Evolutionary conservation across 2,113 vertebrate species (phyloP).

Genomic region (Recurvirostra avosetta): DNA sequence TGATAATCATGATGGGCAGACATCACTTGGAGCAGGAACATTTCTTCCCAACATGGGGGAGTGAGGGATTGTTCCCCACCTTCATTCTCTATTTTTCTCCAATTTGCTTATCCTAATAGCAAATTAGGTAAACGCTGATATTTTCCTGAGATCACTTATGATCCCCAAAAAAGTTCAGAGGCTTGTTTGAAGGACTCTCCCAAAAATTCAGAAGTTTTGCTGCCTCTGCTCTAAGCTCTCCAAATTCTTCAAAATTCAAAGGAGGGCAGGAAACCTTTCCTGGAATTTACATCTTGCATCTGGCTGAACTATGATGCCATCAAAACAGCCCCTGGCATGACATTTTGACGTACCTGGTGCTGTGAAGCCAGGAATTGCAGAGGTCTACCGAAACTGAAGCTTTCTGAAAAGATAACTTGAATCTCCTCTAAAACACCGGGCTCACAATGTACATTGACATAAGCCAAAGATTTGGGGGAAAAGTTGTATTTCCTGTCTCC

Average conservation of each 20-base stretch:
- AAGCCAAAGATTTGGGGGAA: not conserved
- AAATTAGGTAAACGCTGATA: not conserved
- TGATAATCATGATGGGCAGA: not conserved
- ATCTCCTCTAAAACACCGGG: not conserved
- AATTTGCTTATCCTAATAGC: not conserved
- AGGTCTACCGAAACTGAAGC: not conserved
- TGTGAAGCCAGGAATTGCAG: not conserved
- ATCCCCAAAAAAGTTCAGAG: fast-evolving
- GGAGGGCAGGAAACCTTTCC: not conserved
- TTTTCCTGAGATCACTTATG: not conserved
- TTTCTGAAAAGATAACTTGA: not conserved
- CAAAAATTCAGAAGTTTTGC: not conserved
- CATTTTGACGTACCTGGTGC: not conserved
- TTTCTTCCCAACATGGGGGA: not conserved
- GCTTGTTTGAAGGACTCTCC: not conserved
- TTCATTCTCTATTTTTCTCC: not conserved
- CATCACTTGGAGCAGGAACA: not conserved
- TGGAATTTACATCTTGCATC: not conserved
- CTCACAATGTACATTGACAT: not conserved
- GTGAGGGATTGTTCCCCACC: not conserved
- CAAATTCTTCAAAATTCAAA: not conserved
- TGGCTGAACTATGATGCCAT: not conserved
- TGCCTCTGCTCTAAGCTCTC: not conserved
- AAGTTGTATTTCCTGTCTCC: not conserved
- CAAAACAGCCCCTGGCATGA: not conserved